A percentile compares a stretch with the other conserved stretches of the same genome.
phyloP scores from a whole-genome alignment of 2,888 invertebrate species.

The Cyclophora punctaria region DNA sequence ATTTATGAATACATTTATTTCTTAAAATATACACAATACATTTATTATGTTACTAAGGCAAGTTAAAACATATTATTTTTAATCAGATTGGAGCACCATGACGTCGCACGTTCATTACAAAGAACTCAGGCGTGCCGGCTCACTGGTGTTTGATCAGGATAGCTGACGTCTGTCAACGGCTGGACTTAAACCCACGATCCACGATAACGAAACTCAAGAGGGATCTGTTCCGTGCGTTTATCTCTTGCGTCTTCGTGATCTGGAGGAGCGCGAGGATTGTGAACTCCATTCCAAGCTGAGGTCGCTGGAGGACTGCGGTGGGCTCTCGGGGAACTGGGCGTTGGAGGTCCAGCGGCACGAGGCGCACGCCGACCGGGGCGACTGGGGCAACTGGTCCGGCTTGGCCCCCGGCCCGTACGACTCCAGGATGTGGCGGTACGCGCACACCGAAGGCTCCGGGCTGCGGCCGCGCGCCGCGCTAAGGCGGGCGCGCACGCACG shows the following conservation, averaged over 20 bases:
- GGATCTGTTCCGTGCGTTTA: conserved; percentile 30
- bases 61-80: too few species aligned
- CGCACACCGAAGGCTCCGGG: conserved; percentile 62
- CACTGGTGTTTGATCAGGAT: not conserved
- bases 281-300: conserved; percentile 67
- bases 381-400: conserved; percentile 39
- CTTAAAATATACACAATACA: not conserved
- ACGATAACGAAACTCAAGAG: conserved; percentile 8
- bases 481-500: conserved; percentile 60
- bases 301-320: conserved; percentile 61
- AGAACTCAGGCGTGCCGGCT: not conserved
- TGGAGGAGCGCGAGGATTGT: conserved; percentile 48
- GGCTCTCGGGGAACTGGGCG: conserved; percentile 66
- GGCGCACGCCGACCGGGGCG: conserved; percentile 50
- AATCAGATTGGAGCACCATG: not conserved
- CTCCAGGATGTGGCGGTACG: conserved; percentile 68
- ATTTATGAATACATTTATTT: not conserved
- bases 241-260: conserved; percentile 56
- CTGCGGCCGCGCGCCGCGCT: conserved; percentile 57
- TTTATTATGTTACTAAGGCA: not conserved
- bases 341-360: conserved; percentile 69
- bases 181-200: conserved; percentile 22
- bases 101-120: conserved; percentile 7
- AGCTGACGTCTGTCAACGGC: conserved; percentile 5
- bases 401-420: conserved; percentile 46